Percentiles rank a stretch among this genome's conserved stretches.
These are phyloP conservation scores for Chloromyia formosa DNA, from an alignment of 2,888 invertebrate species.

Conservation along the genomic window DNA sequence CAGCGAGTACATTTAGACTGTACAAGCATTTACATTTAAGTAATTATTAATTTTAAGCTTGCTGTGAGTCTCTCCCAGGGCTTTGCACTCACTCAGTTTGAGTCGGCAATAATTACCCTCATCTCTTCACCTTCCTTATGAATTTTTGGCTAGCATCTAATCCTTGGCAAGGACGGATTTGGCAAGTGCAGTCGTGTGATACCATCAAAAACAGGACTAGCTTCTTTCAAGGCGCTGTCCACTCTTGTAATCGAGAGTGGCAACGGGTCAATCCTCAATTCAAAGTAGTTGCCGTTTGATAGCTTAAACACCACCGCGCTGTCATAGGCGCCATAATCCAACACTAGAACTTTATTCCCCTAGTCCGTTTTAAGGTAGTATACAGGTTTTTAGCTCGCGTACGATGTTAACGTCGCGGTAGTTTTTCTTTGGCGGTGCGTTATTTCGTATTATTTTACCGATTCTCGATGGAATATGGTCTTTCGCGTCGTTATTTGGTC, in stretches of 20 bases:
- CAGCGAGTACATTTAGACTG: too few species aligned
- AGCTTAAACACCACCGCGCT: background rate
- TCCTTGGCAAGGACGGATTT: too few species aligned
- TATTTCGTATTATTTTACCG: background rate
- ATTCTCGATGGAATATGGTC: background rate
- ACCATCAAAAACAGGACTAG: too few species aligned
- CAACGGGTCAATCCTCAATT: background rate
- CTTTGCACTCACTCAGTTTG: too few species aligned
- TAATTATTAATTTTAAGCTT: too few species aligned
- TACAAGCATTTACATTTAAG: too few species aligned
- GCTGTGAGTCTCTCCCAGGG: too few species aligned
- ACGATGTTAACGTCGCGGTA: background rate
- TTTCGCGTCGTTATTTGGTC: background rate
- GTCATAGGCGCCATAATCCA: background rate
- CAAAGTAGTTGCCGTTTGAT: background rate
- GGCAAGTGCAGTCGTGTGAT: too few species aligned
- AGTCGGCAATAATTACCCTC: too few species aligned
- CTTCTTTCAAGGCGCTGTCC: too few species aligned
- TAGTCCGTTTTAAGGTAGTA: background rate
- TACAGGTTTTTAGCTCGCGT: background rate
- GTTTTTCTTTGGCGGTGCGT: background rate
- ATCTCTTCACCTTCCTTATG: too few species aligned
- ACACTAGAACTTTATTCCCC: background rate
- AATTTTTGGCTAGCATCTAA: too few species aligned
- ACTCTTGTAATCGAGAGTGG: background rate